These are phyloP conservation scores for Psilopsiagon aymara DNA, from an alignment of 2,113 vertebrate genomes.

Conservation along the genomic window DNA sequence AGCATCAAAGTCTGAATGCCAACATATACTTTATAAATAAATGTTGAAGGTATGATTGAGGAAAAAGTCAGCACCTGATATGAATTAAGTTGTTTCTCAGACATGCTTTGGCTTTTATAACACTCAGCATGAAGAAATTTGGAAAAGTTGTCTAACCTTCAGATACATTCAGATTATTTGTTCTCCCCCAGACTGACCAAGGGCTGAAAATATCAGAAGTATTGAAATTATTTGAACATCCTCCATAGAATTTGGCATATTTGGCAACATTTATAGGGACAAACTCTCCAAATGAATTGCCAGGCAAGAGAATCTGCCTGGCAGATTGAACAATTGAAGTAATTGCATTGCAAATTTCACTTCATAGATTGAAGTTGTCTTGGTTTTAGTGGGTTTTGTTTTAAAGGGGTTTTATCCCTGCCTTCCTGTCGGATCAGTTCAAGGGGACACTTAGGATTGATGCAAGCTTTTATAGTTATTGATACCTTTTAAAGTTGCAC, in stretches of 20 bases:
- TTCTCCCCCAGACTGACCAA: background rate
- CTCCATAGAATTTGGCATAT: background rate
- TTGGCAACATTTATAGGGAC: background rate
- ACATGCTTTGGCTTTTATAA: background rate
- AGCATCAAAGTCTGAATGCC: slow-evolving; percentile 46
- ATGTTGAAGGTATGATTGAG: background rate
- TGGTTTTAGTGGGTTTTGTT: background rate
- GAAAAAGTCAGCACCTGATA: slow-evolving; percentile 31
- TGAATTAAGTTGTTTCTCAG: slow-evolving; percentile 16
- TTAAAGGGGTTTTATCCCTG: background rate
- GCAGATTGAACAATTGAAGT: background rate
- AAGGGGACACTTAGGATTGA: background rate
- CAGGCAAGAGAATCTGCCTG: background rate
- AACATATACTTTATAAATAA: background rate
- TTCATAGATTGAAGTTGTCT: background rate
- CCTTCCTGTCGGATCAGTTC: background rate
- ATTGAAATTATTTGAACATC: background rate
- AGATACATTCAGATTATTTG: background rate
- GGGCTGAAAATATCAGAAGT: background rate
- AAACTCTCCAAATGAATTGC: background rate
- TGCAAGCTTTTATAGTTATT: background rate
- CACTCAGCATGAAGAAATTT: background rate
- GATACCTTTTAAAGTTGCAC: background rate
- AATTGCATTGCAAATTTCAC: background rate
- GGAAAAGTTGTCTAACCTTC: background rate